Evolutionary conservation across 2,888 invertebrate species (phyloP), one percentile per base, ranked within the genome.

Genomic region (Carabus problematicus): DNA sequence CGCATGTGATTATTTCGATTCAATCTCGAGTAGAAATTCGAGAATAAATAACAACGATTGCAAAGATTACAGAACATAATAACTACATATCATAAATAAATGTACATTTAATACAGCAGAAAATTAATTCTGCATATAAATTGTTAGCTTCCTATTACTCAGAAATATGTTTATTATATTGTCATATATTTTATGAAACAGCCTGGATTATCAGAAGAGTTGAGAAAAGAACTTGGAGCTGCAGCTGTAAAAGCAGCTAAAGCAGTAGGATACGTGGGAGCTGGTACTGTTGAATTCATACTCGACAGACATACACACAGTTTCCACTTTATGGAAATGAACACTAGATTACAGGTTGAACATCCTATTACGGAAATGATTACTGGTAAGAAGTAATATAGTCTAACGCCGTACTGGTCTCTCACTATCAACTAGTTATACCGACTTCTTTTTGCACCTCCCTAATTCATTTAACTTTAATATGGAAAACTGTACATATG

Each of bases 301-400:
- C 86, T 97, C 80, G 98, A 99, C 79, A 87, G 91, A 64, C 84
- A 86, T 64, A 89, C 91, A 54, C 90, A 94, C 73, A 90, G 91
- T 71, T 99, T 99, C 80, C 96, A 95, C 83, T 99, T 99, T 80
- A 99, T 99, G 99, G 99, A 99, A 86, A 99, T 99, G 99, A 99
- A 99, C 82, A 99, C 99, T 0, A 85, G 99, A 47, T 84, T 96
- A 40, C 95, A 96, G 82, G 96, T 97, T 0, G 97, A 98, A 79
- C 97, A 98, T 85, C 97, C 97, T 0, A 91, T 99, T 70, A 95
- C 97, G 0, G 99, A 99, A 84, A 97, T 97, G 91, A 94, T 99
- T 54, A 99, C 98, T 45, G 94, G 91, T 52, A 52, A 14, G 47
- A 12, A 14, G n/a, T n/a, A 29, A 82, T 64, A 72, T 16, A 47